Base-by-base conservation (phyloP, 2,888 invertebrate genomes). In the Atrina japonica region DNA sequence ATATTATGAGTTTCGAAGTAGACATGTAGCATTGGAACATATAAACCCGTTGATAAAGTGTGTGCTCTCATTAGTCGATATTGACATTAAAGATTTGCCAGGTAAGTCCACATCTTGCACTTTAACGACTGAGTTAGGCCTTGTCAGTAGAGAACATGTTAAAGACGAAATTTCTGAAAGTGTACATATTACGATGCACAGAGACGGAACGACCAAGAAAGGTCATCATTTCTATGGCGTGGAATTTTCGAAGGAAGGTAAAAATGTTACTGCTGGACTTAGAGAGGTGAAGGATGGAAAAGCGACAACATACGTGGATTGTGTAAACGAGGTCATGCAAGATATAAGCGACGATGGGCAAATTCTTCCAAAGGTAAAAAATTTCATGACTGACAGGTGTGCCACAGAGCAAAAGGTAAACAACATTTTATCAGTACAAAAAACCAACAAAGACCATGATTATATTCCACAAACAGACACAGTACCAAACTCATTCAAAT, bases 371-470 rank as follows among this genome's bases (percentile, higher is more conserved):
- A 60, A 45, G 18, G 29, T 53, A 25, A 52, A 21, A 35, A 53
- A 25, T 29, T 60, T 67, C 16, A 60, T 67, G 53, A 67, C 67
- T 21, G 67, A 67, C 29, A 9, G 61, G 14, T 45, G 68, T 29
- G 30, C 25, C 1, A 61, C 53, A 47, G 45, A 68, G 23, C 27
- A 25, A 29, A 68, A 61, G 47, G 29, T 30, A 7, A 61, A 60
- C n/a, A 41, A 50, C n/a, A n/a, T n/a, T n/a, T n/a, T n/a, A n/a
- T n/a, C n/a, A n/a, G n/a, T n/a, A n/a, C n/a, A n/a, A n/a, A n/a
- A n/a, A n/a, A n/a, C n/a, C n/a, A n/a, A n/a, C n/a, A n/a, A n/a
- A n/a, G n/a, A n/a, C n/a, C n/a, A n/a, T n/a, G n/a, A n/a, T n/a
- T n/a, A n/a, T n/a, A n/a, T n/a, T n/a, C n/a, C n/a, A n/a, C n/a